phyloP scores from a whole-genome alignment of 2,888 invertebrate species.

The Vannuccia rotundouncinata region DNA sequence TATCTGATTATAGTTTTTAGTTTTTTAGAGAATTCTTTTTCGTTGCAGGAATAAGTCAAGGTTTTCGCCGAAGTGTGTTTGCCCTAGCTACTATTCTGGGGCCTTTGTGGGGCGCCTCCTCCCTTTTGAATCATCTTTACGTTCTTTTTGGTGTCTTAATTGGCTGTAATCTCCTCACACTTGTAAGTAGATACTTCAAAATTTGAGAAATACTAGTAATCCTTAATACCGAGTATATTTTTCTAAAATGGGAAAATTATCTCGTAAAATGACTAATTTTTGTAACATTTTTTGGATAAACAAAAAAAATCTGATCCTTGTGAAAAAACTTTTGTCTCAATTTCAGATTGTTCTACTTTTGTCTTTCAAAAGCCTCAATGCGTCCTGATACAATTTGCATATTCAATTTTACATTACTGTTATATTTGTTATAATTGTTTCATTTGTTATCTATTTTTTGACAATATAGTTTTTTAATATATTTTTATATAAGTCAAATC shows the following conservation, averaged over 20 bases:
- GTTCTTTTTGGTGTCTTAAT: background rate
- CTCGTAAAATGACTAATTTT: no score
- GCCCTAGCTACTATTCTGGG: slow-evolving; percentile 49
- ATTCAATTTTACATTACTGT: background rate
- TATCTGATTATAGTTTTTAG: no score
- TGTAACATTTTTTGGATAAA: no score
- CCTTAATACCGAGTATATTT: no score
- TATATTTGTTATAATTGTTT: background rate
- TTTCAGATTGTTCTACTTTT: background rate
- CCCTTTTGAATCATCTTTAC: background rate
- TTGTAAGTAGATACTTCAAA: no score
- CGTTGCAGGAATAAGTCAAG: slow-evolving; percentile 49
- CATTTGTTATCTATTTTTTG: no score
- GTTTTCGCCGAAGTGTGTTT: slow-evolving; percentile 46
- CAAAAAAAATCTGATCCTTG: background rate
- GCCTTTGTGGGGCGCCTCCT: slow-evolving; percentile 49
- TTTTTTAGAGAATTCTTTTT: no score
- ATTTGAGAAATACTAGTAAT: no score
- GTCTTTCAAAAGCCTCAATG: background rate
- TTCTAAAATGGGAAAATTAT: no score
- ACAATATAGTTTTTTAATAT: no score
- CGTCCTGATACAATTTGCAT: background rate
- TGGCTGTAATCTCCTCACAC: background rate
- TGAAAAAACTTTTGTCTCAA: background rate
- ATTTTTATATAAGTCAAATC: no score